phyloP scores from a whole-genome alignment of 1,140 invertebrate genomes.

The Macrotrachela quadricornifera region DNA sequence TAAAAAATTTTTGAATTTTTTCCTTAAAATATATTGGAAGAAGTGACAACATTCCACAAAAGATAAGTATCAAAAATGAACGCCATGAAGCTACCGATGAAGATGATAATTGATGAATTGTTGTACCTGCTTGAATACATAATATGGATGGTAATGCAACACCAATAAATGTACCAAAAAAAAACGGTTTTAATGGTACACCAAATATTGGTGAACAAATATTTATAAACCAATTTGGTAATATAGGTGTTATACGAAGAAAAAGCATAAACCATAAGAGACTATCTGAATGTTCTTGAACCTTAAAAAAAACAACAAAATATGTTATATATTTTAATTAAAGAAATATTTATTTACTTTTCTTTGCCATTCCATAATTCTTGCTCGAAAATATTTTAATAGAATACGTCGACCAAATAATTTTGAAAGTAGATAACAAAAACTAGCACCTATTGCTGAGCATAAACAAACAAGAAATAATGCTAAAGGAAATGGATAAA shows the following conservation, averaged over 20 bases:
- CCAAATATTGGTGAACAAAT: slow-evolving; percentile 82
- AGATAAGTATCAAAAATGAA: slow-evolving; percentile 50
- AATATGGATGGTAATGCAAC: slow-evolving; percentile 92
- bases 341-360: too few relatives aligned
- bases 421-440: slow-evolving; percentile 80
- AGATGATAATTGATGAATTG: slow-evolving; percentile 69
- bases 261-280: slow-evolving; percentile 91
- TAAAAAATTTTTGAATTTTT: slow-evolving; percentile 33
- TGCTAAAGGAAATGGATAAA: slow-evolving; percentile 77
- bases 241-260: slow-evolving; percentile 78
- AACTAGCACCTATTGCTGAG: slow-evolving; percentile 75
- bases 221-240: slow-evolving; percentile 99
- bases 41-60: slow-evolving; percentile 59
- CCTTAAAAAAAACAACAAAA: slow-evolving; percentile 19
- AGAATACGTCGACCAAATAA: slow-evolving; percentile 63
- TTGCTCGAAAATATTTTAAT: slow-evolving; percentile 65
- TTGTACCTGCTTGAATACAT: slow-evolving; percentile 87
- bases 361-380: slow-evolving; percentile 31
- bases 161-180: slow-evolving; percentile 63
- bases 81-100: slow-evolving; percentile 69
- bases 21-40: slow-evolving; percentile 74
- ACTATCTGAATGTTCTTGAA: slow-evolving; percentile 59
- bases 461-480: slow-evolving; percentile 72
- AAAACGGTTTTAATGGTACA: slow-evolving; percentile 74
- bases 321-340: too few relatives aligned